phyloP scores from a whole-genome alignment of 2,113 vertebrate species.

The Arizona elegans region DNA sequence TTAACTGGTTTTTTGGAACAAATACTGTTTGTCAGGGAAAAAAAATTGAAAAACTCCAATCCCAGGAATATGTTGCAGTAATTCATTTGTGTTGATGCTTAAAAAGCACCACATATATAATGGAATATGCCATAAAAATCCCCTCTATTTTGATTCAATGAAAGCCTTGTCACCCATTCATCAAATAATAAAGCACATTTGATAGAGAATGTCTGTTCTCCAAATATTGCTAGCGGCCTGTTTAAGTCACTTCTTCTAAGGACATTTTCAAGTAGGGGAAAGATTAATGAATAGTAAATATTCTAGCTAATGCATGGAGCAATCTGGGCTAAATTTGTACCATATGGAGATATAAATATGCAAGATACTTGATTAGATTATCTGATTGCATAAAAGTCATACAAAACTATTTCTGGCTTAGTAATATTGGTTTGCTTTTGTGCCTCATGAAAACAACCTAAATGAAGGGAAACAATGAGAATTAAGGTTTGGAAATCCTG shows the following conservation, averaged over 20 bases:
- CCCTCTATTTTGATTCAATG: conserved; percentile 25
- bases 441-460: neutral
- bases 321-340: neutral
- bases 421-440: neutral
- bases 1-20: neutral
- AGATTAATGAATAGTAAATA: neutral
- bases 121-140: neutral
- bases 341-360: neutral
- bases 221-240: neutral
- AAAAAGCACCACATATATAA: neutral
- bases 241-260: neutral
- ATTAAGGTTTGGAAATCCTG: neutral
- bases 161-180: neutral
- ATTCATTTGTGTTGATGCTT: conserved; percentile 16
- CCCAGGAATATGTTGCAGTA: neutral
- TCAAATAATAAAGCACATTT: conserved; percentile 4
- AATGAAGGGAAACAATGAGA: conserved; percentile 35
- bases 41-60: neutral
- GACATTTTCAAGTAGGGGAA: neutral
- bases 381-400: neutral
- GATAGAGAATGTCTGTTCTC: conserved; percentile 28
- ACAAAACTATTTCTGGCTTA: neutral
- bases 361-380: neutral
- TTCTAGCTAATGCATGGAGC: neutral
- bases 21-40: neutral